Evolutionary conservation across 64 coral and sea anemone species (phyloP), one percentile per base, ranked within the genome.

Genomic region (Stichodactyla helianthus): DNA sequence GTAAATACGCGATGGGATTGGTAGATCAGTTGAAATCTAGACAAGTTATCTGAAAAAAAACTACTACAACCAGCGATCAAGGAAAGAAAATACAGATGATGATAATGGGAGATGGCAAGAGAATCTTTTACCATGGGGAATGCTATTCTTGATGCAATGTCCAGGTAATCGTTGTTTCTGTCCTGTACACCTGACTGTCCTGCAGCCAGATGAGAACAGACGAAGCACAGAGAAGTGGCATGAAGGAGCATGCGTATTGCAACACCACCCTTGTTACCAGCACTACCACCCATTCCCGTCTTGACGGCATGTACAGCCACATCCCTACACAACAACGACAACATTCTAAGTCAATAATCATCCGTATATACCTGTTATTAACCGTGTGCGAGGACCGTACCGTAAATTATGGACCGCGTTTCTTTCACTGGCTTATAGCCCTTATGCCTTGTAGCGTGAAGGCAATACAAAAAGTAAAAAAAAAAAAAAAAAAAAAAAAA

Each of bases 251-350:
- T 70, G 27, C 90, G 88, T 53, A 99, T 99, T 22, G 93, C 97
- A 31, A 99, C 97, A 17, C 97, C 97, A 51, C 97, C 97, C 61
- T 99, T 99, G 88, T 99, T 99, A 15, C 97, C 97, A 70, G 97
- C 91, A 74, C 86, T 99, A 9, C 97, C 97, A 13, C 97, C 97
- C 51, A 99, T 82, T 64, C 97, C 97, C 15, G 97, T 99, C 81
- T 99, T 99, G 7, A 99, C 97, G 59, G 92, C 83, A 6, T 91
- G 86, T 25, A 99, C 97, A 58, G 97, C 97, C 6, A 99, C 93
- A 82, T 99, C 97, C 82, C 93, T 99, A 52, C 63, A n/a, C 26
- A n/a, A 74, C n/a, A 74, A 74, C 26, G 71, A 61, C 61, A 59
- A 35, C 15, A 53, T 28, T 5, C 1, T 88, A 20, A 59, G 13